Evolutionary conservation across 2,113 vertebrate species (phyloP).

Genomic region (Polypterus senegalus): DNA sequence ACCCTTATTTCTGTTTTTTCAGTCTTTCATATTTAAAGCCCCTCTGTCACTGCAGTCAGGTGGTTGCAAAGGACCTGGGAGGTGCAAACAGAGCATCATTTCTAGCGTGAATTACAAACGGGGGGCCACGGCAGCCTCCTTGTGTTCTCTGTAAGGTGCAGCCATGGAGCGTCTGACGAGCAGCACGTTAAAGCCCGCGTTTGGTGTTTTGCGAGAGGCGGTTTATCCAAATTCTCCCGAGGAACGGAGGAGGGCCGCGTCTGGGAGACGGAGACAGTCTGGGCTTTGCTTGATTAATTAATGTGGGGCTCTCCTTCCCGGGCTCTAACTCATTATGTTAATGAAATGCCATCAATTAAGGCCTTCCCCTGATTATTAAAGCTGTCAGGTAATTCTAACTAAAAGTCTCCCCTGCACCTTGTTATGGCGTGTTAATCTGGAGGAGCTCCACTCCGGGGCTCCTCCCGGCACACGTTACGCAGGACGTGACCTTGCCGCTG

Average conservation of each 20-base stretch:
- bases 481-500: conserved; percentile 39
- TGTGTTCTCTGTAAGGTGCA: too few species aligned
- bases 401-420: conserved; percentile 37
- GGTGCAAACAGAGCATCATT: too few species aligned
- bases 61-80: too few species aligned
- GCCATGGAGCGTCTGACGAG: too few species aligned
- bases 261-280: conserved; percentile 50
- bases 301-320: conserved; percentile 59
- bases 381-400: conserved; percentile 47
- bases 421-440: conserved; percentile 15
- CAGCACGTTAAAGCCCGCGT: too few species aligned
- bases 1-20: too few species aligned
- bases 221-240: conserved; percentile 36
- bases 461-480: background rate
- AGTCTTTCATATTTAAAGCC: too few species aligned
- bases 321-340: conserved; percentile 63
- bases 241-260: conserved; percentile 59
- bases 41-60: too few species aligned
- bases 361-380: conserved; percentile 64
- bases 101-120: too few species aligned
- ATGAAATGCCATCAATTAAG: conserved; percentile 70
- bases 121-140: too few species aligned
- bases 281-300: conserved; percentile 67
- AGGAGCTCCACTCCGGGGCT: conserved; percentile 27
- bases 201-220: too few species aligned